Base-by-base conservation (phyloP, 2,888 invertebrate species). In the Apoda limacodes region DNA sequence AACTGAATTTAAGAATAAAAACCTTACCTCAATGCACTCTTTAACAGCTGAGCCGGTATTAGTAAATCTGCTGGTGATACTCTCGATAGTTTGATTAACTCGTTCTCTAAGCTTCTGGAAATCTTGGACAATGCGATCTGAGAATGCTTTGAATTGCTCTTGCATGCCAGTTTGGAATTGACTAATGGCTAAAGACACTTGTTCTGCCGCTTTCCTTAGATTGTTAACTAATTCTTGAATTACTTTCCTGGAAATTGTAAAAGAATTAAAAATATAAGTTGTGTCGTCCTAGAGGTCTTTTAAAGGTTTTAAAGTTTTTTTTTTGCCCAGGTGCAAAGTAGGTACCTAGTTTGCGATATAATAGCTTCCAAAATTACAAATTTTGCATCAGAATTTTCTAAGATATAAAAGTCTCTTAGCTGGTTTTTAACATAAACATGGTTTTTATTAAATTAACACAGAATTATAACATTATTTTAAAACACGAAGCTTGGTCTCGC, bases 21-120 rank as follows among this genome's bases (percentile, higher is more conserved):
- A 5, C 55, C 62, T 54, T 52, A 78, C 78, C 38, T 60, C 50
- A 30, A 74, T 52, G 40, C 76, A 78, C 2, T 49, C 50, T 9
- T 44, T 49, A 0, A 75, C 52, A 3, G 52, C 59, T 3, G 47
- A 39, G 3, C 55, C 57, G 3, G 64, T 56, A 12, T 54, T 51
- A 1, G 51, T 43, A 5, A 75, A 46, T 32, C 45, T 66, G 9
- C 64, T 55, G 14, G 48, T 40, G 1, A 69, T 43, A 10, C 34
- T 50, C 4, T 58, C 52, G 2, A 76, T 48, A n/a, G 64, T 53
- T 3, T 48, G 30, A 9, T 42, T 33, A 1, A 76, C 53, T 7
- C 53, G 52, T 1, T 49, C 46, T n/a, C 46, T 55, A 6, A 74
- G 46, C 11, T 46, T 55, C 13, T 59, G 48, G 13, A 72, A 28